Evolutionary conservation across 1,140 invertebrate species (phyloP).

Genomic region (Macrobrachium nipponense): DNA sequence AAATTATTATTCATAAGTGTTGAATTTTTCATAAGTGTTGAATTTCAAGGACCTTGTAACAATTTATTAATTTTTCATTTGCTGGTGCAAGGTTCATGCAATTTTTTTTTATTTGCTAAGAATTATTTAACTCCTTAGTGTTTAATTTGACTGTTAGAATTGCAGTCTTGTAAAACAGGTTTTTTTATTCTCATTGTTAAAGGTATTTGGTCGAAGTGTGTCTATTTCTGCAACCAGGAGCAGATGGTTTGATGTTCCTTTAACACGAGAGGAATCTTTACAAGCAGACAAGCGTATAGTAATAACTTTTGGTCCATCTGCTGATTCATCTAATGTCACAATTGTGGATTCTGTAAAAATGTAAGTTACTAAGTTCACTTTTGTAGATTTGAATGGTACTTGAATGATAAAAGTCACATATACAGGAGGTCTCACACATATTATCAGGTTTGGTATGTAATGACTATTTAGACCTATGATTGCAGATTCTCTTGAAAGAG

Average conservation of each 20-base stretch:
- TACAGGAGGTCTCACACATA: no score
- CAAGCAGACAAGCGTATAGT: conserved; percentile 91
- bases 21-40: no score
- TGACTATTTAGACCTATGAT: no score
- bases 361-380: conserved; percentile 66
- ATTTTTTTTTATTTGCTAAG: no score
- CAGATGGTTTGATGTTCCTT: conserved; percentile 95
- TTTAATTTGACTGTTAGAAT: neutral
- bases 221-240: conserved; percentile 80
- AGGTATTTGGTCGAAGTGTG: conserved; percentile 86
- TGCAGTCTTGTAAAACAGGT: neutral
- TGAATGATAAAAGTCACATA: no score
- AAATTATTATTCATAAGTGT: no score
- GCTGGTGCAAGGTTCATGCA: no score
- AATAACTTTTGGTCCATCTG: conserved; percentile 89
- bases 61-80: no score
- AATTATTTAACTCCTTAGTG: no score
- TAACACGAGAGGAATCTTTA: conserved; percentile 93
- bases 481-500: no score
- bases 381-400: neutral
- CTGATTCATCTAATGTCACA: conserved; percentile 86
- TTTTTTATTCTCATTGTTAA: conserved; percentile 52
- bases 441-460: no score
- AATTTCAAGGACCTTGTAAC: no score
- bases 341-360: conserved; percentile 95